phyloP scores from a whole-genome alignment of 2,888 invertebrate species.

The Sericinus montela region DNA sequence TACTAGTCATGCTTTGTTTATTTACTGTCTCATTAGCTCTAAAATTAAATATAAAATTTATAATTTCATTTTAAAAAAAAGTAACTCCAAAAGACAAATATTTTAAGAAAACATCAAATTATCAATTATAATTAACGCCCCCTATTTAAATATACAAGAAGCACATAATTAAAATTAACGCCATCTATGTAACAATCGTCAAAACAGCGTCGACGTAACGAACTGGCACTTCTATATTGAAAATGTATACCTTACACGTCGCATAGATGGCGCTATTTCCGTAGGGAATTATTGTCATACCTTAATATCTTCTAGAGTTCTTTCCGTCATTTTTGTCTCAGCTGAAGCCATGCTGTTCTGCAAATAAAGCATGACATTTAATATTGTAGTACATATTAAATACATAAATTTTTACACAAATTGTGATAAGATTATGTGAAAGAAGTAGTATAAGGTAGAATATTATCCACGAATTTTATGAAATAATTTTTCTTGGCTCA shows the following conservation, averaged over 20 bases:
- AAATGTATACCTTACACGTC: not conserved
- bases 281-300: slow-evolving; percentile 30
- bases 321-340: slow-evolving; percentile 60
- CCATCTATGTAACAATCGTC: not conserved
- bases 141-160: too few species aligned
- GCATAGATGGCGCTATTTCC: slow-evolving; percentile 7
- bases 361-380: slow-evolving; percentile 30
- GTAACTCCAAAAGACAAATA: too few species aligned
- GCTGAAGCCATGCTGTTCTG: slow-evolving; percentile 61
- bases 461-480: too few species aligned
- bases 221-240: not conserved
- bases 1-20: too few species aligned
- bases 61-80: too few species aligned
- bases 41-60: too few species aligned
- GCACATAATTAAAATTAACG: not conserved
- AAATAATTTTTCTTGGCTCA: too few species aligned
- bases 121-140: too few species aligned
- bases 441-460: not conserved
- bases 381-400: not conserved
- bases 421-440: not conserved
- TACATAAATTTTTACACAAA: too few species aligned
- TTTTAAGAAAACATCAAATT: too few species aligned
- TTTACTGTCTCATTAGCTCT: too few species aligned
- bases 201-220: not conserved
- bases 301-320: slow-evolving; percentile 71